Evolutionary conservation across 2,888 invertebrate species (phyloP).

Genomic region (Nephrotoma flavescens): DNA sequence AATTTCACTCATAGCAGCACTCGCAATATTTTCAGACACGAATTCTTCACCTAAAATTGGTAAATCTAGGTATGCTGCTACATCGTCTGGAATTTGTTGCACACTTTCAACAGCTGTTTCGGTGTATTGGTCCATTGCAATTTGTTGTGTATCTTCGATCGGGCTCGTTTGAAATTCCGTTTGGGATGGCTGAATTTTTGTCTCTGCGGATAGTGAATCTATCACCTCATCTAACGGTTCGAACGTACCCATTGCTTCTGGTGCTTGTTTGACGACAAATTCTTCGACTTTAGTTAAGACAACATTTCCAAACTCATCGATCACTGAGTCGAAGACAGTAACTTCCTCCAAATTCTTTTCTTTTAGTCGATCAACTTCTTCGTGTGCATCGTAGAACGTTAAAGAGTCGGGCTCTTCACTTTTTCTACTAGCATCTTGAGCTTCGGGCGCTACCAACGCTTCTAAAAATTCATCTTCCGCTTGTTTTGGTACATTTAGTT

Average conservation of each 20-base stretch:
- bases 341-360: background rate
- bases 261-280: background rate
- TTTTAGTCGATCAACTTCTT: background rate
- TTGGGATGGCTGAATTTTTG: conserved; percentile 12
- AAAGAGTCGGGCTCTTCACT: background rate
- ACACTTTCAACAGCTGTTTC: no score
- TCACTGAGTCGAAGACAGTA: background rate
- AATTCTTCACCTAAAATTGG: no score
- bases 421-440: background rate
- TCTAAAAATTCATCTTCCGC: background rate
- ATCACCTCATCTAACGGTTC: background rate
- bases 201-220: conserved; percentile 7
- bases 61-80: no score
- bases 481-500: background rate
- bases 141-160: conserved; percentile 14
- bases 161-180: conserved; percentile 6
- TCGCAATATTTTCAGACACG: no score
- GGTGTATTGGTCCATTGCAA: no score
- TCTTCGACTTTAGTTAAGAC: background rate
- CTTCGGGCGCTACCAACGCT: background rate
- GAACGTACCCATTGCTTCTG: background rate
- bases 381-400: background rate
- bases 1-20: no score
- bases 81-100: no score
- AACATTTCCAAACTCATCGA: background rate